Evolutionary conservation across 1,140 invertebrate species (phyloP), one percentile per base, ranked within the genome.

Genomic region (Tribolium madens): DNA sequence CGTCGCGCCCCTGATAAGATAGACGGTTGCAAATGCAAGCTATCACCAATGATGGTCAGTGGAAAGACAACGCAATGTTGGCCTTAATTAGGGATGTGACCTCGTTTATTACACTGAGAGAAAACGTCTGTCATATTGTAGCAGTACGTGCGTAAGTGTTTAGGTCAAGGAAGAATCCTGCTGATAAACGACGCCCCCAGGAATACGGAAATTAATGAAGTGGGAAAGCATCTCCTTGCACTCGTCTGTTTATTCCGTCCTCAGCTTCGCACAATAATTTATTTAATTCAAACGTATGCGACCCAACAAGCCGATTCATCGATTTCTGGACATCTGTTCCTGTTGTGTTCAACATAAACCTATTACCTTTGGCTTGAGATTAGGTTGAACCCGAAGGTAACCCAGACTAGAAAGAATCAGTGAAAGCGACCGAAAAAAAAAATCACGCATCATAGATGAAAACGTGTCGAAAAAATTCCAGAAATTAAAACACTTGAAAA

Each of bases 181-280:
- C 26, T 64, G 57, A 64, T 64, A 64, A 64, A 64, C 57, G 57
- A 64, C 21, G 57, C 57, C 57, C 57, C 26, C 57, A 64, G 57
- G 57, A 64, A 64, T 64, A 64, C 57, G 57, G 57, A 64, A 64
- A 64, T 64, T 64, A 64, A 64, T 64, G 57, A 64, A 64, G 57
- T 64, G 57, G 36, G 57, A 14, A 64, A 12, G 57, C 57, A 26
- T 36, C 57, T 31, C 26, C 57, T 64, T 33, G 57, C 31, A 42
- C 57, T 64, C 1, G 53, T n/a, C 21, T 64, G 57, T 64, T 64
- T 64, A 64, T 64, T 64, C 31, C 57, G 12, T 26, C 57, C 57
- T 26, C 31, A 13, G 13, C 57, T 64, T 64, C 57, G 57, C 57
- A 64, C 57, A 26, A 64, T 64, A 64, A 64, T 36, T 64, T 64